Percentiles rank a stretch among this genome's conserved stretches.
These are phyloP conservation scores for Malurus splendens DNA, from an alignment of 2,797 vertebrate species.

Conservation along the genomic window DNA sequence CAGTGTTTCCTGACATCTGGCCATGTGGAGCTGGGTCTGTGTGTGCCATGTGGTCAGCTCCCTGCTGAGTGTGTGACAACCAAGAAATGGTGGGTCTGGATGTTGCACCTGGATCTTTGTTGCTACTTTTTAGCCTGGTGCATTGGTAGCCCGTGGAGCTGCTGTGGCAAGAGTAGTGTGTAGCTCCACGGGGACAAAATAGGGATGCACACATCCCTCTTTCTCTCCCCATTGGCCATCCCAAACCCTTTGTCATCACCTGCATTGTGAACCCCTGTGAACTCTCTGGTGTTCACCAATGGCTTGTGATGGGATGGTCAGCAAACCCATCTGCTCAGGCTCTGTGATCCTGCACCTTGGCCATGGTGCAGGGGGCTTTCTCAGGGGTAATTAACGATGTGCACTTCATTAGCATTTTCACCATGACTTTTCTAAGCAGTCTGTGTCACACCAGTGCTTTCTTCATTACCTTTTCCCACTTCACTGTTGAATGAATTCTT, in stretches of 20 bases:
- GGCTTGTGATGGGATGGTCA: background rate
- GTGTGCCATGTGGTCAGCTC: background rate
- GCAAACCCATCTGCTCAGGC: background rate
- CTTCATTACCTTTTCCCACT: background rate
- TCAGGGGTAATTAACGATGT: background rate
- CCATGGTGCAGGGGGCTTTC: background rate
- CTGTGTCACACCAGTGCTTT: background rate
- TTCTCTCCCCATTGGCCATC: background rate
- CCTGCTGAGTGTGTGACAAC: background rate
- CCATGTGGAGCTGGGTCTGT: background rate
- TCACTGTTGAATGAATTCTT: conserved; percentile 2
- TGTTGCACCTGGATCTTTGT: background rate
- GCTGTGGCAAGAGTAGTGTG: background rate
- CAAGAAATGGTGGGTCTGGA: background rate
- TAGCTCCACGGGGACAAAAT: background rate
- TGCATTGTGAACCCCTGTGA: background rate
- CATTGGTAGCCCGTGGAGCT: background rate
- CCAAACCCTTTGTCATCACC: background rate
- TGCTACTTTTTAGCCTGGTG: background rate
- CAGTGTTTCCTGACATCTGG: background rate
- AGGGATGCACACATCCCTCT: background rate
- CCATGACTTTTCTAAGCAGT: background rate
- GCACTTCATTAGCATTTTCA: background rate
- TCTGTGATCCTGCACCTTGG: background rate
- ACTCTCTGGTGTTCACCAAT: background rate